Conservation (phyloP, 2,888 invertebrate species). For the Steinernema carpocapsae region DNA sequence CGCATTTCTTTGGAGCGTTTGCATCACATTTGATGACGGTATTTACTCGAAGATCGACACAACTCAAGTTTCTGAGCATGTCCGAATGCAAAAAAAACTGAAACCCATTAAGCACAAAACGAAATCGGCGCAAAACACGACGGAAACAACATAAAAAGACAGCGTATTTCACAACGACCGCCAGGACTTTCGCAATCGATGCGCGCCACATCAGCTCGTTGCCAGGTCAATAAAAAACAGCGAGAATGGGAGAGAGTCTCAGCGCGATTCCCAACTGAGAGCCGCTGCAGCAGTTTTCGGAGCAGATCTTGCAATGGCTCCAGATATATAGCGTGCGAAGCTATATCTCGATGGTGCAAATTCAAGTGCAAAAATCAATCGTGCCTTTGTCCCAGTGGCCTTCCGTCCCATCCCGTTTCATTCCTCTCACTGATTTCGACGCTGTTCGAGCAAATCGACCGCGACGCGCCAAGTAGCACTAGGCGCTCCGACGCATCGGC, state of each 20-base stretch:
- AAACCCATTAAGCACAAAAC: too few species aligned
- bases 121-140: too few species aligned
- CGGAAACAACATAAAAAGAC: background rate
- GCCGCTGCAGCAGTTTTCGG: too few species aligned
- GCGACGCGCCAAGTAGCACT: slow-evolving; percentile 29
- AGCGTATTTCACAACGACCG: slow-evolving; percentile 1
- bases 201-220: slow-evolving; percentile 31
- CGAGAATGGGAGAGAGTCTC: too few species aligned
- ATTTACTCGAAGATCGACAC: too few species aligned
- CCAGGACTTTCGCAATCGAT: slow-evolving; percentile 29
- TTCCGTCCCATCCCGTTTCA: slow-evolving; percentile 30
- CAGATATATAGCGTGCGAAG: background rate
- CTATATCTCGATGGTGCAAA: slow-evolving; percentile 14
- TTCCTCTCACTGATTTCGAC: slow-evolving; percentile 23
- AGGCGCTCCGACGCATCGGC: slow-evolving; percentile 9
- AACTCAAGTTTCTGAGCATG: too few species aligned
- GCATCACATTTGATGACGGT: too few species aligned
- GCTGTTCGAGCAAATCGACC: slow-evolving; percentile 6
- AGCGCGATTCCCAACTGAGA: too few species aligned
- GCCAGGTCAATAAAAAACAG: background rate
- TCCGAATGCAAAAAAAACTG: too few species aligned
- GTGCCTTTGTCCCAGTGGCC: slow-evolving; percentile 28
- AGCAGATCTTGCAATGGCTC: too few species aligned
- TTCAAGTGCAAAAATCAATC: slow-evolving; percentile 30
- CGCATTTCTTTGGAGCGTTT: too few species aligned